phyloP scores from a whole-genome alignment of 2,113 vertebrate genomes.

The Hemibagrus wyckioides region DNA sequence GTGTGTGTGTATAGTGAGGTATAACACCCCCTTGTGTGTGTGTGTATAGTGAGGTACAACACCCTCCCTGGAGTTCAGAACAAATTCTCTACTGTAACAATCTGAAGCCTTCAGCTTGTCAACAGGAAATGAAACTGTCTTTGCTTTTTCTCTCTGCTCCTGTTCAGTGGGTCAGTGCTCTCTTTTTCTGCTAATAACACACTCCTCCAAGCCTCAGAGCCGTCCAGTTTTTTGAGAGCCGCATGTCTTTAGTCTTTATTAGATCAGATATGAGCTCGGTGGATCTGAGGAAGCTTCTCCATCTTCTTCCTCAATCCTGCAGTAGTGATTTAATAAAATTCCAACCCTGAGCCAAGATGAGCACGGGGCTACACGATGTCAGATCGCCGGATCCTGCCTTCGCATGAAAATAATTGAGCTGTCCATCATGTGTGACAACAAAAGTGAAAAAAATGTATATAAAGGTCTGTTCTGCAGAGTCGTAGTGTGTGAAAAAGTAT shows the following conservation, averaged over 20 bases:
- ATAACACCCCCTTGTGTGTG: no score
- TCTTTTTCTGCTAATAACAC: constrained; percentile 27
- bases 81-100: constrained; percentile 45
- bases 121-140: constrained; percentile 66
- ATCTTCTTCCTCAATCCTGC: not conserved
- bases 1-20: no score
- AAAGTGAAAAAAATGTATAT: not conserved
- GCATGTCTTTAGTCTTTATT: not conserved
- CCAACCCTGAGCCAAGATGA: not conserved
- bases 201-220: not conserved
- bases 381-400: not conserved
- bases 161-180: constrained; percentile 57
- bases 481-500: no score
- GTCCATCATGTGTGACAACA: not conserved
- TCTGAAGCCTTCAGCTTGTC: constrained; percentile 57
- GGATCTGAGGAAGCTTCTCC: not conserved
- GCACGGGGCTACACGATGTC: no score
- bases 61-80: not conserved
- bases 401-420: not conserved
- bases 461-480: not conserved
- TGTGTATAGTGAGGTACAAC: no score
- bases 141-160: constrained; percentile 26
- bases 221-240: not conserved
- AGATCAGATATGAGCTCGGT: not conserved
- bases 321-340: not conserved